phyloP scores from a whole-genome alignment of 1,140 invertebrate genomes.

The Berghia stephanieae region DNA sequence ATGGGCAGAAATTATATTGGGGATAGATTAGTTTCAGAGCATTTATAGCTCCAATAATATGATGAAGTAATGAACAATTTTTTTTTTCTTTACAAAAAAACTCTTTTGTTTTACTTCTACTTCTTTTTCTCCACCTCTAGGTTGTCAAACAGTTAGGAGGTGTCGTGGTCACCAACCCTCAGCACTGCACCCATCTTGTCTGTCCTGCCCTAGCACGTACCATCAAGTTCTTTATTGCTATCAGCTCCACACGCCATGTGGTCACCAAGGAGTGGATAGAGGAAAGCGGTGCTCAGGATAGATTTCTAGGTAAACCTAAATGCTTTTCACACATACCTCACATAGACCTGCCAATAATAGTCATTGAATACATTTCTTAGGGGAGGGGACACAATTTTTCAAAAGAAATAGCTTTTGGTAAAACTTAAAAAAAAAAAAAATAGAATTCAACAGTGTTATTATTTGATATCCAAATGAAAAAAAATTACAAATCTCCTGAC shows the following conservation, averaged over 20 bases:
- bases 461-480: too few relatives aligned
- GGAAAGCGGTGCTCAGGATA: conserved; percentile 79
- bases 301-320: conserved; percentile 74
- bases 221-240: conserved; percentile 84
- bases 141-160: conserved; percentile 80
- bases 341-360: neutral
- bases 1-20: too few relatives aligned
- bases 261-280: conserved; percentile 84
- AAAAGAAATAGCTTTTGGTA: neutral
- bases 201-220: conserved; percentile 81
- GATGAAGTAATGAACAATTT: too few relatives aligned
- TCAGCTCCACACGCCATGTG: conserved; percentile 80
- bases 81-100: neutral
- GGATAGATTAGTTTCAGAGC: too few relatives aligned
- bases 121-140: conserved; percentile 68
- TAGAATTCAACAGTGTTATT: too few relatives aligned
- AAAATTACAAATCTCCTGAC: too few relatives aligned
- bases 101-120: neutral
- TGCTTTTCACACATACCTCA: neutral
- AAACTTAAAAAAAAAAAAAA: neutral
- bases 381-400: too few relatives aligned
- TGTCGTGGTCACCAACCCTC: conserved; percentile 72
- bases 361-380: neutral
- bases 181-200: conserved; percentile 88
- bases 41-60: too few relatives aligned